These are phyloP conservation scores for Tokudaia tokunoshimensis DNA, from an alignment of 2,797 vertebrate genomes.

Conservation along the genomic window DNA sequence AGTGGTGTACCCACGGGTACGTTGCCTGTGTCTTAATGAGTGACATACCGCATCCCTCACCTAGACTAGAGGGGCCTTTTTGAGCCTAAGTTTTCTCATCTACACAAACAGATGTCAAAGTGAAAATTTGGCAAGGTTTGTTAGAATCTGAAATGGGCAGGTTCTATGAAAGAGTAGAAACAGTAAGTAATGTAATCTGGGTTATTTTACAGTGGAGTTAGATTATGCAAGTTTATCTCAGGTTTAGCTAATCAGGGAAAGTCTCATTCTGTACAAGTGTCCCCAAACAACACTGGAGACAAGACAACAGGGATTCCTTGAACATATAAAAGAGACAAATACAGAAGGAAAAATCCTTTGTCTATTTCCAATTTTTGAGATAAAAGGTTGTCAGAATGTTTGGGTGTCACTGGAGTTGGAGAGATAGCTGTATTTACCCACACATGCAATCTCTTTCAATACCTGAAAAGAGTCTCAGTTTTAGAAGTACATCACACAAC, in stretches of 20 bases:
- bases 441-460: slow-evolving; percentile 27
- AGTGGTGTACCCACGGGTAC: background rate
- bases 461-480: background rate
- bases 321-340: background rate
- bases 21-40: background rate
- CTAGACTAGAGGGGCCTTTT: background rate
- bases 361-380: slow-evolving; percentile 11
- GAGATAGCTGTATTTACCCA: slow-evolving; percentile 25
- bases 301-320: background rate
- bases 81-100: background rate
- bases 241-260: background rate
- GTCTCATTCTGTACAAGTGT: background rate
- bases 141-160: background rate
- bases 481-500: background rate
- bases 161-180: background rate
- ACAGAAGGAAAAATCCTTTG: background rate
- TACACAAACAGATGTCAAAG: background rate
- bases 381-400: background rate
- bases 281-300: background rate
- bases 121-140: background rate
- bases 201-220: background rate
- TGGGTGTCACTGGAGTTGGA: background rate
- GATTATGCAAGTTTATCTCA: background rate
- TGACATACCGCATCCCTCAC: too few relatives aligned
- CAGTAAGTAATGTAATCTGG: background rate